phyloP scores from a whole-genome alignment of 2,888 invertebrate species.

The Ochropleura plecta region DNA sequence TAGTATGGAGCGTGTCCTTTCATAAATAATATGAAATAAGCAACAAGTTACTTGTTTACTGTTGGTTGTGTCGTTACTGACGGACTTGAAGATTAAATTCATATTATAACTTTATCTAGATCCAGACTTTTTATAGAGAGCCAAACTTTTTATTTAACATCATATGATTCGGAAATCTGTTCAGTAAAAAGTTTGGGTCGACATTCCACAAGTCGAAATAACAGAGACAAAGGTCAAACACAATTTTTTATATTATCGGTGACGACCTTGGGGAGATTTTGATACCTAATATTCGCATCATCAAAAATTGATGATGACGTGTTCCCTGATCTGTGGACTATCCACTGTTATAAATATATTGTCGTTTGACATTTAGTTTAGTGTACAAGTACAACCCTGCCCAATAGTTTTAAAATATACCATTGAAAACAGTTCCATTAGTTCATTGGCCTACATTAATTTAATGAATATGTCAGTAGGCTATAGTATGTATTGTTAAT shows the following conservation, averaged over 20 bases:
- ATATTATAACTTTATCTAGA: background rate
- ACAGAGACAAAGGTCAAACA: slow-evolving; percentile 16
- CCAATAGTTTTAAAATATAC: slow-evolving; percentile 10
- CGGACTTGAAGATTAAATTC: background rate
- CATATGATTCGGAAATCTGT: no score
- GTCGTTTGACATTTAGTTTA: background rate
- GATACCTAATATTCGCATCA: background rate
- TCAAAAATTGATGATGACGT: background rate
- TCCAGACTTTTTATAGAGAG: background rate
- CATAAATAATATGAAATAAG: background rate
- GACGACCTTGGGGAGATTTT: background rate
- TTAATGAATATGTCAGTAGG: slow-evolving; percentile 34
- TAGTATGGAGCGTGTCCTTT: background rate
- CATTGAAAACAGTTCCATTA: slow-evolving; percentile 7
- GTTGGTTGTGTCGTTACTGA: background rate
- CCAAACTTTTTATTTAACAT: no score
- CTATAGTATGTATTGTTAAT: slow-evolving; percentile 4
- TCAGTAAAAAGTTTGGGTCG: background rate
- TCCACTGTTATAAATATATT: background rate
- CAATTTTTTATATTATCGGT: background rate
- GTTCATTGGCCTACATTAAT: slow-evolving; percentile 31
- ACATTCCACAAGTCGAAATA: background rate
- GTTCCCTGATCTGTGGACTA: background rate
- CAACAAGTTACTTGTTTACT: background rate
- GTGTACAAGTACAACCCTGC: background rate